Conservation (phyloP, 2,797 vertebrate genomes). For the Acomys russatus region DNA sequence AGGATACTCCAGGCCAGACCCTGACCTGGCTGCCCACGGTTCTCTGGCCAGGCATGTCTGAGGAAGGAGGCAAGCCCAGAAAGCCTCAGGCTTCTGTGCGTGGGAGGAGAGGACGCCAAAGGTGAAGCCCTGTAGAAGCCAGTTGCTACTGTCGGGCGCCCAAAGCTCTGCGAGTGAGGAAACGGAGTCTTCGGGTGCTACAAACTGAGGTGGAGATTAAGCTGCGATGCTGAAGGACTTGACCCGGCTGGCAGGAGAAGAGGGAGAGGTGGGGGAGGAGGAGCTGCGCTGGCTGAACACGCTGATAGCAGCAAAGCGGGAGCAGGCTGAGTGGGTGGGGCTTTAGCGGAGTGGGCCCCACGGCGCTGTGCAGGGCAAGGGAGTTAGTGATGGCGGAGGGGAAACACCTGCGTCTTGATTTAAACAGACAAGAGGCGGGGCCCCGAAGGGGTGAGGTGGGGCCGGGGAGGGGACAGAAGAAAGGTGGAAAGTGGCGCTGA, state of each 20-base stretch:
- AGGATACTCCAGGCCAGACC: background rate
- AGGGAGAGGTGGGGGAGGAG: no score
- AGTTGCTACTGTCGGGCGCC: background rate
- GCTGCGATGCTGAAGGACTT: background rate
- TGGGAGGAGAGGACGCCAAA: background rate
- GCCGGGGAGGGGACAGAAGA: background rate
- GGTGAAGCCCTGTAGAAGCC: background rate
- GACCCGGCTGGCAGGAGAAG: background rate
- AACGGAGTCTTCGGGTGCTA: background rate
- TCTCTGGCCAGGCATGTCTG: background rate
- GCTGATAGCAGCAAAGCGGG: fast-evolving
- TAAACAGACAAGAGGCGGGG: background rate
- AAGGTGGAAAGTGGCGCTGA: background rate
- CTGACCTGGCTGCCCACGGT: background rate
- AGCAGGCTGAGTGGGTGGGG: fast-evolving
- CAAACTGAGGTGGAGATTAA: background rate
- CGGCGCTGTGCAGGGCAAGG: fast-evolving
- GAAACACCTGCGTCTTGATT: background rate
- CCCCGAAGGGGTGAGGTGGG: background rate
- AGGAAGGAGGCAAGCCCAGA: background rate
- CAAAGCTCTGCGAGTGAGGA: background rate
- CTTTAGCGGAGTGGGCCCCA: background rate
- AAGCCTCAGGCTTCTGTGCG: background rate
- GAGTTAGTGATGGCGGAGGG: no score
- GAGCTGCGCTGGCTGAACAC: no score